Evolutionary conservation across 2,888 invertebrate genomes (phyloP).

Genomic region (Microctonus hyperodae): DNA sequence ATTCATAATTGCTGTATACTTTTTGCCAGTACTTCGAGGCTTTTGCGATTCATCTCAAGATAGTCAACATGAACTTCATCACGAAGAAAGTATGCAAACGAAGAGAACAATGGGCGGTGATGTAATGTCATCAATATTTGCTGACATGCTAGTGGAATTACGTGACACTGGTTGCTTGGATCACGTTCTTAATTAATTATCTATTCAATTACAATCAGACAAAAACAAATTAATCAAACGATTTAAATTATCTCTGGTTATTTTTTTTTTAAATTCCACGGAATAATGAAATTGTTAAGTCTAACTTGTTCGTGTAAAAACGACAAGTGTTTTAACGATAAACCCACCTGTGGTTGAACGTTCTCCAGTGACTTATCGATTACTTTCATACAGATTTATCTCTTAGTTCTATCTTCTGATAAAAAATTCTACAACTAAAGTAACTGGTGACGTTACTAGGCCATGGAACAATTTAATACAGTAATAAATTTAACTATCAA

Average conservation of each 20-base stretch:
- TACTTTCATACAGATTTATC: not conserved
- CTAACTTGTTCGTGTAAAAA: not conserved
- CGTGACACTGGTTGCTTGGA: slow-evolving; percentile 46
- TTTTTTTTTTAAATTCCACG: not conserved
- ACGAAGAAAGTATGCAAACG: fast-evolving
- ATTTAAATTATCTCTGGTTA: not conserved
- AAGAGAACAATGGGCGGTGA: slow-evolving; percentile 42
- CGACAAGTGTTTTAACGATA: not conserved
- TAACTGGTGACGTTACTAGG: not conserved
- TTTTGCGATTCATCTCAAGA: not conserved
- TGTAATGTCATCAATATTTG: slow-evolving; percentile 44
- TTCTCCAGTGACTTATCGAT: not conserved
- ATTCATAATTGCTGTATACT: slow-evolving; percentile 46
- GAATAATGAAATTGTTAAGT: not conserved
- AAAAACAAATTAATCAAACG: not conserved
- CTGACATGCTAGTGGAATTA: slow-evolving; percentile 50
- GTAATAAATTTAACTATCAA: slow-evolving; percentile 2
- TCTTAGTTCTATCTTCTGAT: not conserved
- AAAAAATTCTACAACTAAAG: not conserved
- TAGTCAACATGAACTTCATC: fast-evolving
- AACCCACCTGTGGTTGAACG: not conserved
- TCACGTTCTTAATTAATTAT: slow-evolving; percentile 22
- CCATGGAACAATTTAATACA: slow-evolving; percentile 2
- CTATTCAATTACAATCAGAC: not conserved
- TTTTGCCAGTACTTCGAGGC: slow-evolving; percentile 37